Evolutionary conservation across 2,797 vertebrate genomes (phyloP).

Genomic region (Tokudaia muenninki): DNA sequence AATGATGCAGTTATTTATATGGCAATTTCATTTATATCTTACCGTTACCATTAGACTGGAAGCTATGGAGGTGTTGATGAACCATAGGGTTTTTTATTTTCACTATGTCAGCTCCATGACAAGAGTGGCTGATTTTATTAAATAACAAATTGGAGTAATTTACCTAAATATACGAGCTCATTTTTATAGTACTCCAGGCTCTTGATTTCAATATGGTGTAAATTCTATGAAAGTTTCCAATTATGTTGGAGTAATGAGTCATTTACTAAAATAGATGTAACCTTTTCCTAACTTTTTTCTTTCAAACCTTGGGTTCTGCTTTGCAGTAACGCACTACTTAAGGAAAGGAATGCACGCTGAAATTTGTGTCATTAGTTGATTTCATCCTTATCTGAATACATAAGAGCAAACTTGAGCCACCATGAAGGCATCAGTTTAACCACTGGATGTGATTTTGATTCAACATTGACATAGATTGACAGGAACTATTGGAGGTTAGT

Average conservation of each 20-base stretch:
- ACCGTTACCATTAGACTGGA: neutral
- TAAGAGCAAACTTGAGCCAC: neutral
- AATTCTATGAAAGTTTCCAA: neutral
- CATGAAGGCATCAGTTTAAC: neutral
- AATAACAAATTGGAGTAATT: conserved; percentile 30
- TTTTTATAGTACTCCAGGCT: conserved; percentile 9
- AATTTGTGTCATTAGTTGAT: neutral
- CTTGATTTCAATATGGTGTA: neutral
- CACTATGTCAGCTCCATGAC: neutral
- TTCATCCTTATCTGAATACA: neutral
- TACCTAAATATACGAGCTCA: conserved; percentile 22
- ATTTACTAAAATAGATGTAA: neutral
- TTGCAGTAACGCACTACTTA: neutral
- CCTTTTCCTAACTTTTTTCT: neutral
- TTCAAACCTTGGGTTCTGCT: neutral
- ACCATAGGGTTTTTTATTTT: conserved; percentile 16
- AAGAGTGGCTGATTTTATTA: conserved; percentile 9
- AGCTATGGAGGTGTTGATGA: neutral
- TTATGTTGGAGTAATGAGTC: neutral
- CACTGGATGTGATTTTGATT: neutral
- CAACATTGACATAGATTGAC: neutral
- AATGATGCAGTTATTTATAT: neutral
- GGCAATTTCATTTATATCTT: conserved; percentile 48
- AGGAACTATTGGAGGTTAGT: neutral
- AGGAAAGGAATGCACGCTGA: neutral